phyloP scores from a whole-genome alignment of 2,797 vertebrate genomes.

The Pseudomugil gertrudae region DNA sequence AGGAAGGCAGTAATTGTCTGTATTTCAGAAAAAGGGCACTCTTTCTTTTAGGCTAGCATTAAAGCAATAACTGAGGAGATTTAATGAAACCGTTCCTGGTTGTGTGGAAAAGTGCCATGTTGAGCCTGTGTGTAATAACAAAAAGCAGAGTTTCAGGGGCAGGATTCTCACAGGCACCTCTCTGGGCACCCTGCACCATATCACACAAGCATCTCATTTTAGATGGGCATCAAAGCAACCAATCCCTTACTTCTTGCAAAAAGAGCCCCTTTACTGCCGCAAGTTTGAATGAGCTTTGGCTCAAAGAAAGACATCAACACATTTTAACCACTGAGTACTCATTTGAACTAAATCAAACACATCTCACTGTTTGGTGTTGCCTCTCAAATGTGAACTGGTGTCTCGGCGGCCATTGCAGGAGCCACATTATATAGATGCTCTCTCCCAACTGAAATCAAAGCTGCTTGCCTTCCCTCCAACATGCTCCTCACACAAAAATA shows the following conservation, averaged over 20 bases:
- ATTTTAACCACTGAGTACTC: conserved; percentile 48
- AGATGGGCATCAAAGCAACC: conserved; percentile 66
- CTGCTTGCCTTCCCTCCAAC: not conserved
- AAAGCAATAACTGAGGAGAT: conserved; percentile 48
- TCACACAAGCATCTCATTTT: conserved; percentile 56
- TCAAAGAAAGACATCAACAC: conserved; percentile 52
- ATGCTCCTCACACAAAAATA: conserved; percentile 8
- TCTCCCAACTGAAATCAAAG: conserved; percentile 44
- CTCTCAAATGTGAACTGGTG: conserved; percentile 24
- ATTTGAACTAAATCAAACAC: conserved; percentile 59
- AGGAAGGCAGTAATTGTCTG: conserved; percentile 21
- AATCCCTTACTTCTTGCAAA: conserved; percentile 18
- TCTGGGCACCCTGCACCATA: conserved; percentile 43
- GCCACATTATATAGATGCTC: conserved; percentile 14
- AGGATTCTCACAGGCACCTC: conserved; percentile 51
- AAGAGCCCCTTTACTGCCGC: conserved; percentile 24
- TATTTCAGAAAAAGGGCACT: conserved; percentile 30
- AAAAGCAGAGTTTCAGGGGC: conserved; percentile 51
- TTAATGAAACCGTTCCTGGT: conserved; percentile 59
- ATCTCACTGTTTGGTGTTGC: conserved; percentile 39
- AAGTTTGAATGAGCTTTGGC: conserved; percentile 45
- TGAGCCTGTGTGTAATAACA: conserved; percentile 55
- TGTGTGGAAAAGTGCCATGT: conserved; percentile 37
- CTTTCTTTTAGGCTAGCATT: conserved; percentile 43
- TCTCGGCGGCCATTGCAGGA: conserved; percentile 28